Evolutionary conservation across 2,797 vertebrate species (phyloP).

Genomic region (Pyrocephalus nanus): DNA sequence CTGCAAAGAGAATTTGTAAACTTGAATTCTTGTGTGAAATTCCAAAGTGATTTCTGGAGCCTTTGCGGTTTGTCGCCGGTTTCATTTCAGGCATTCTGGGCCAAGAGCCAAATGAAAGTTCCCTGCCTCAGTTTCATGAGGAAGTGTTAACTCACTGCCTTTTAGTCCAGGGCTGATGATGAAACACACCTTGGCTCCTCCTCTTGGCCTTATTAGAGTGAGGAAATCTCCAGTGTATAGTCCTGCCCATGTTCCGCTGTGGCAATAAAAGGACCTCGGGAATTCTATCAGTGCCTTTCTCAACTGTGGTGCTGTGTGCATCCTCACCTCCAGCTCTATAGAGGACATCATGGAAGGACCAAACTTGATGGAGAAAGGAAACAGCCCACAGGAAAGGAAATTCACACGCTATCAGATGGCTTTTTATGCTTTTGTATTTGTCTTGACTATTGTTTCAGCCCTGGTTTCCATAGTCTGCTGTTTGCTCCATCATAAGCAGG

Average conservation of each 20-base stretch:
- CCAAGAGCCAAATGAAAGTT: constrained; percentile 50
- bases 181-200: neutral
- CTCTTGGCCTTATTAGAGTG: neutral
- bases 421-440: neutral
- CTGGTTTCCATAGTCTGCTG: neutral
- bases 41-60: neutral
- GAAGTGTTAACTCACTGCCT: neutral
- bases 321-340: neutral
- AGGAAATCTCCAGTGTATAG: neutral
- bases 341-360: neutral
- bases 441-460: neutral
- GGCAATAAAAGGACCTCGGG: neutral
- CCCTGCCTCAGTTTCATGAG: neutral
- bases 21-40: too few species aligned
- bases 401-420: accelerated
- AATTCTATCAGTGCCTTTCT: neutral
- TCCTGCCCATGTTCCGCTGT: accelerated
- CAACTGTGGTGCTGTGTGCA: neutral
- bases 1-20: neutral
- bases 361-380: neutral
- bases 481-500: neutral
- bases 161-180: neutral
- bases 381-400: neutral
- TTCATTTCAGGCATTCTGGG: constrained; percentile 12
- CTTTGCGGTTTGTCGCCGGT: neutral